Evolutionary conservation across 92 coral and sea anemone species (phyloP).

Genomic region (Porites lobata): DNA sequence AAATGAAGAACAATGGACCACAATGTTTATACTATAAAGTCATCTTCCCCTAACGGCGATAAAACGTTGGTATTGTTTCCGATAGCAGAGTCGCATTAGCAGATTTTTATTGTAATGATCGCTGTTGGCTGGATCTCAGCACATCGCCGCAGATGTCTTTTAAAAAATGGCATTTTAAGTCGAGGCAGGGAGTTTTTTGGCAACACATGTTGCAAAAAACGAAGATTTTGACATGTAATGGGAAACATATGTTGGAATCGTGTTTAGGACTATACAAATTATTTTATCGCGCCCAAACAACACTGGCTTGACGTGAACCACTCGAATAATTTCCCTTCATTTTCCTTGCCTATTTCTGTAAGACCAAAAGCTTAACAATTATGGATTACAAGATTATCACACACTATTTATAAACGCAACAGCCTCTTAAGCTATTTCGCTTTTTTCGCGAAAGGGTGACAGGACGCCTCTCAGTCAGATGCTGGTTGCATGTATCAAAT

Average conservation of each 20-base stretch:
- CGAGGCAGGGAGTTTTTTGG: constrained; percentile 74
- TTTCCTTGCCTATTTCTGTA: neutral
- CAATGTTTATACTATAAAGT: constrained; percentile 28
- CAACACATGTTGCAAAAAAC: constrained; percentile 69
- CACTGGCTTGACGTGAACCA: neutral
- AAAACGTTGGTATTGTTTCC: constrained; percentile 27
- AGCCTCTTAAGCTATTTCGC: constrained; percentile 12
- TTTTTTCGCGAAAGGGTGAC: constrained; percentile 23
- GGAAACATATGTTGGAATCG: constrained; percentile 52
- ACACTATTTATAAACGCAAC: constrained; percentile 17
- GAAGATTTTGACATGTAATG: constrained; percentile 54
- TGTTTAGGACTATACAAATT: constrained; percentile 21
- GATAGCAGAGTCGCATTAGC: constrained; percentile 4
- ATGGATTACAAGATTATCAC: constrained; percentile 9
- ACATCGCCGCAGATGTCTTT: constrained; percentile 27
- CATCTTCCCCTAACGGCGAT: neutral
- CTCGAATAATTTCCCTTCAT: no score
- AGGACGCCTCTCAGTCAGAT: constrained; percentile 15
- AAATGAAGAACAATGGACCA: neutral
- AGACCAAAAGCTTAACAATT: neutral
- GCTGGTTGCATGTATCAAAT: constrained; percentile 22
- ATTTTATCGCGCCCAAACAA: constrained; percentile 2
- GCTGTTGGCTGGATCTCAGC: constrained; percentile 13
- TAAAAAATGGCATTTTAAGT: constrained; percentile 42
- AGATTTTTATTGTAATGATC: constrained; percentile 23